Evolutionary conservation across 2,113 vertebrate genomes (phyloP).

Genomic region (Pionites leucogaster): DNA sequence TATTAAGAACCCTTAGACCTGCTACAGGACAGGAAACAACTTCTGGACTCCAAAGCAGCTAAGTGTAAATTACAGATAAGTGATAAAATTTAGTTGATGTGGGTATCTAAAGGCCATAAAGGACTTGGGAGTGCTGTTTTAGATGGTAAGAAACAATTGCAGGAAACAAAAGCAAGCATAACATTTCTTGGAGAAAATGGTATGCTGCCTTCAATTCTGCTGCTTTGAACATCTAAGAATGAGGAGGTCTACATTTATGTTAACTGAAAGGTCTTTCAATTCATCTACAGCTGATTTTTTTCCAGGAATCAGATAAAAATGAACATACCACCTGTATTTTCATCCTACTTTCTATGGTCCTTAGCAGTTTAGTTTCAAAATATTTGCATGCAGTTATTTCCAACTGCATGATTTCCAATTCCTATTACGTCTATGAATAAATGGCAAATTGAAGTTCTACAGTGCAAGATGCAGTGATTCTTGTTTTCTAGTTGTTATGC

Average conservation of each 20-base stretch:
- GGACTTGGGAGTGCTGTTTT: not conserved
- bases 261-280: not conserved
- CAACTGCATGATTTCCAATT: not conserved
- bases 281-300: not conserved
- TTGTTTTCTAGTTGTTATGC: not conserved
- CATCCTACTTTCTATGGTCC: not conserved
- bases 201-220: not conserved
- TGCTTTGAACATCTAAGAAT: not conserved
- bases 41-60: not conserved
- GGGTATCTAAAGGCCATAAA: not conserved
- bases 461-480: not conserved
- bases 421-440: not conserved
- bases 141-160: not conserved
- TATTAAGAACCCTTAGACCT: not conserved
- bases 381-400: not conserved
- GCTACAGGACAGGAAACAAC: not conserved
- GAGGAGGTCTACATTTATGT: not conserved
- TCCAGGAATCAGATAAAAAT: not conserved
- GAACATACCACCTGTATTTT: not conserved
- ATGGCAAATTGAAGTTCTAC: not conserved
- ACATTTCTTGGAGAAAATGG: not conserved
- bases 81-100: not conserved
- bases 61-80: not conserved
- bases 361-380: not conserved
- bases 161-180: not conserved